These are phyloP conservation scores for Heteromyza rotundicornis DNA, from an alignment of 2,888 invertebrate genomes.

Conservation along the genomic window DNA sequence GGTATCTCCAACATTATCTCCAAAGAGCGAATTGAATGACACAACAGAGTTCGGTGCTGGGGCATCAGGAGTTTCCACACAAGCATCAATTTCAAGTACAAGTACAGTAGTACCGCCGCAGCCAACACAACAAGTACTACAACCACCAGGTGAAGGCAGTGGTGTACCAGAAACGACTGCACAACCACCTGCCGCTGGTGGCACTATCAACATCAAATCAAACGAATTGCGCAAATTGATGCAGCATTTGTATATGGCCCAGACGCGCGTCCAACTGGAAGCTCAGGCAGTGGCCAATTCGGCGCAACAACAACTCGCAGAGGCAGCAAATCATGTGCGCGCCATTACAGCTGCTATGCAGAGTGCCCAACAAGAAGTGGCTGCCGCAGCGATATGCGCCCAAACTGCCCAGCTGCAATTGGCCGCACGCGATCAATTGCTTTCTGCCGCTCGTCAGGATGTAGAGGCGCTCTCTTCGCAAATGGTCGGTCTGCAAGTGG, in stretches of 20 bases:
- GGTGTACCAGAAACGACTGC: conserved; percentile 18
- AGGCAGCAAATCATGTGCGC: conserved; percentile 59
- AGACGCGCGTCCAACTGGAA: conserved; percentile 61
- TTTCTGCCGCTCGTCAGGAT: conserved; percentile 62
- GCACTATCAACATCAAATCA: conserved; percentile 25
- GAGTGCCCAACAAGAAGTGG: conserved; percentile 60
- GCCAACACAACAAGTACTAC: conserved; percentile 5
- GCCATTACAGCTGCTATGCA: conserved; percentile 56
- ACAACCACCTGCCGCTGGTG: conserved; percentile 11
- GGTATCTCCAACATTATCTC: too few species aligned
- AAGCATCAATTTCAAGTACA: not conserved
- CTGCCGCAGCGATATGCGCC: conserved; percentile 58
- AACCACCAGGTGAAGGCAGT: conserved; percentile 9
- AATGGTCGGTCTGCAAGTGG: conserved; percentile 59
- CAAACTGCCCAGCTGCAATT: conserved; percentile 62
- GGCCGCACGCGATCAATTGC: conserved; percentile 61
- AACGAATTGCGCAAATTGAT: conserved; percentile 49
- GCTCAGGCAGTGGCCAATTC: conserved; percentile 57
- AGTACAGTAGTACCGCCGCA: too few species aligned
- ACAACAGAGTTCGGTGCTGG: too few species aligned
- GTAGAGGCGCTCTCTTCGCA: conserved; percentile 61
- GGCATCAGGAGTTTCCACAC: too few species aligned
- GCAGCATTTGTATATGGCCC: conserved; percentile 59
- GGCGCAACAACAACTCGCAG: conserved; percentile 57
- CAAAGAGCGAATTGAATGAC: too few species aligned